Base-by-base conservation (phyloP, 2,797 vertebrate species). In the Coregonus sp. region DNA sequence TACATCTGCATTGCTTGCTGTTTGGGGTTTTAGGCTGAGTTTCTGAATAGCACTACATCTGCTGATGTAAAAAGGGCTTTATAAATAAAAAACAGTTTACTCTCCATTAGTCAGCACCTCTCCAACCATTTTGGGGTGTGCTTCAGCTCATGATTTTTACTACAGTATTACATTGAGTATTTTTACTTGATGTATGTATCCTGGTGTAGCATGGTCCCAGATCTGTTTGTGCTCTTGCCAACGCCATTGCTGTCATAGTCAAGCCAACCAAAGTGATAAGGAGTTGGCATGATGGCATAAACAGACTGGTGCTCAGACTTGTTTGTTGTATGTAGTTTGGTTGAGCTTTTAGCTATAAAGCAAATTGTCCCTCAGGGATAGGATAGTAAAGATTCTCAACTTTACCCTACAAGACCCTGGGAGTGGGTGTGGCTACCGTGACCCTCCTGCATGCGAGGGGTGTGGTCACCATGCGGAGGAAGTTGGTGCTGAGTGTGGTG, bases 391-490 rank as follows among this genome's bases (percentile, higher is more conserved):
- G 2, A 47, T 47, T 47, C 20, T 11, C 59, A 25, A 20, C 59
- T 63, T 9, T 63, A 25, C 59, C 90, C 0, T 69, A 92, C 29
- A 73, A 87, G 77, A 66, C 88, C 0, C 0, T 90, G 7, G 84
- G 75, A 2, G 0, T 91, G 0, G 29, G 86, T 0, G 0, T 94
- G 4, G 7, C 90, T 31, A 90, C 93, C 0, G 35, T 94, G 15
- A 84, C 25, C 0, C 0, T 90, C 0, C 81, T 96, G 0, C 85
- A 85, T 29, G 85, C 12, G 20, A 6, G 61, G 1, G 89, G 93
- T 5, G 16, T 94, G 0, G 0, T 94, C 54, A 73, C 4, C 0
- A 18, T 94, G 6, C 72, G 88, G 11, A 75, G 72, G 54, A 68
- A 76, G 25, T 29, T 85, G 0, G 0, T 92, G 1, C 9, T 87